phyloP scores from a whole-genome alignment of 2,797 vertebrate genomes.

The Urosaurus nigricauda region DNA sequence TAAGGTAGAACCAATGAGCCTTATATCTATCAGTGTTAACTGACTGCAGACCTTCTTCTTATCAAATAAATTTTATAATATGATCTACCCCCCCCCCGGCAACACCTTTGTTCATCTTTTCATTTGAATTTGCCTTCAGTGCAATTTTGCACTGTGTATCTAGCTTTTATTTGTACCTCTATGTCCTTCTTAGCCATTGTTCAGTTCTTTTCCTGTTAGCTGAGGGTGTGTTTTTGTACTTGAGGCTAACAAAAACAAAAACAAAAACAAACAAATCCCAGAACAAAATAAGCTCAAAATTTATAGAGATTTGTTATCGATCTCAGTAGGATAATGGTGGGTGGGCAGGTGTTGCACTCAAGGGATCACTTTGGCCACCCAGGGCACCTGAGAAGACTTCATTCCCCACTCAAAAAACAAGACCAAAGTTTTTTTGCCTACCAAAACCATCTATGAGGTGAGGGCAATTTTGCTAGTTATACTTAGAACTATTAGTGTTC shows the following conservation, averaged over 20 bases:
- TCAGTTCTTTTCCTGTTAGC: not conserved
- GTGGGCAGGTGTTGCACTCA: not conserved
- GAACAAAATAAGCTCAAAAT: not conserved
- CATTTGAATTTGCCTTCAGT: too few species aligned
- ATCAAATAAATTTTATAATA: not conserved
- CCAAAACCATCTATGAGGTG: too few species aligned
- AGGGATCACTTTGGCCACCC: too few species aligned
- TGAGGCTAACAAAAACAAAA: not conserved
- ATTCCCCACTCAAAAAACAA: too few species aligned
- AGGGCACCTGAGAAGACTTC: too few species aligned
- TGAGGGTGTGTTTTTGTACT: not conserved
- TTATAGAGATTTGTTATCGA: not conserved
- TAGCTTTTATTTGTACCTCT: not conserved
- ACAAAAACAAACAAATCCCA: too few species aligned
- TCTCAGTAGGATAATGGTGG: not conserved
- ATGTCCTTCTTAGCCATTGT: not conserved
- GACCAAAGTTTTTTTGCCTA: too few species aligned
- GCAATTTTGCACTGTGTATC: not conserved
- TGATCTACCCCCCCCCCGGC: not conserved
- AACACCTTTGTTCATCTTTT: not conserved
- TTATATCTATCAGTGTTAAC: not conserved
- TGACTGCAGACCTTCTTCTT: not conserved
- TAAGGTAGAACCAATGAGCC: not conserved
- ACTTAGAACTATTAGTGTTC: too few species aligned
- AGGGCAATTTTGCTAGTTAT: too few species aligned